Evolutionary conservation across 2,113 vertebrate species (phyloP).

Genomic region (Rousettus leschenaultii): DNA sequence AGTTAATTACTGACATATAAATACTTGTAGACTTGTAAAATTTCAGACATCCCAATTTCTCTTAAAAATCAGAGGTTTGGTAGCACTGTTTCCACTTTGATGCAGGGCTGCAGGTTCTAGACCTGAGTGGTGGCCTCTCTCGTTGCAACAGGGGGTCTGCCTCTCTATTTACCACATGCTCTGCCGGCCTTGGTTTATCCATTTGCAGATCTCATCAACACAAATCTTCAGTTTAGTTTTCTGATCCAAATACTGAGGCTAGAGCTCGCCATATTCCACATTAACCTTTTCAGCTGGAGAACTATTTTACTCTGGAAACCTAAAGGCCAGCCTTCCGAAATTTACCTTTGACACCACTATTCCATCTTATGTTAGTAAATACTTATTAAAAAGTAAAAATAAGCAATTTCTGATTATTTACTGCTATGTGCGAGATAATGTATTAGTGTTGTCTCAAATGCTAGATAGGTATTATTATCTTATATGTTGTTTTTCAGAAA

Average conservation of each 20-base stretch:
- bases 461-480: neutral
- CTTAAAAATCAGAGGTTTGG: neutral
- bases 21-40: neutral
- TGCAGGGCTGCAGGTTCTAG: neutral
- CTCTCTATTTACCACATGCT: neutral
- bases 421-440: neutral
- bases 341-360: neutral
- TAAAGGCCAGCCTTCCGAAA: neutral
- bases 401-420: conserved; percentile 27
- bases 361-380: conserved; percentile 26
- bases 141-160: neutral
- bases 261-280: neutral
- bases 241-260: neutral
- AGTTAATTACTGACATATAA: neutral
- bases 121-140: neutral
- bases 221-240: neutral
- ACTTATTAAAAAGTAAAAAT: neutral
- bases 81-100: no score
- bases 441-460: neutral
- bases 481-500: neutral
- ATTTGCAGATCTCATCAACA: neutral
- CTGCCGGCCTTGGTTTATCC: neutral
- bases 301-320: neutral
- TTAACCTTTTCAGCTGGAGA: neutral
- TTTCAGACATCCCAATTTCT: neutral